phyloP scores from a whole-genome alignment of 2,797 vertebrate species.

The Spheniscus humboldti region DNA sequence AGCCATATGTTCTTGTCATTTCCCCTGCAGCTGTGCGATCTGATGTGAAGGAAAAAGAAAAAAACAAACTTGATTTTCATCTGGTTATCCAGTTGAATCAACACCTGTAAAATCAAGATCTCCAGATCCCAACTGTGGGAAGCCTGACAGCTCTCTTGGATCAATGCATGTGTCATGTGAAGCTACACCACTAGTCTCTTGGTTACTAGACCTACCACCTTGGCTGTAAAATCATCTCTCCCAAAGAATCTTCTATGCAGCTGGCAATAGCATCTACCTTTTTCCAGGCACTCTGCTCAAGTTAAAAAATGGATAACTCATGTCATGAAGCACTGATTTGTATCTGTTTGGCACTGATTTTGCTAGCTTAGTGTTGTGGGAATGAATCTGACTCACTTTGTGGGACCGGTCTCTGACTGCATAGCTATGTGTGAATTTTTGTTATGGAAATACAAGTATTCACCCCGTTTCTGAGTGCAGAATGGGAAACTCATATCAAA shows the following conservation, averaged over 20 bases:
- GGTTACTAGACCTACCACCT: neutral
- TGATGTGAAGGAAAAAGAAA: neutral
- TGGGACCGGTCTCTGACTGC: neutral
- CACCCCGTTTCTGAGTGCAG: neutral
- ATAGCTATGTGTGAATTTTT: neutral
- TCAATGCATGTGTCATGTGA: neutral
- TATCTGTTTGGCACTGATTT: neutral
- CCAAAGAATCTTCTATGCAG: neutral
- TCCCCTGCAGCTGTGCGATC: neutral
- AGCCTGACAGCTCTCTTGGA: neutral
- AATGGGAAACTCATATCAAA: fast-evolving
- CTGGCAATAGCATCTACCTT: neutral
- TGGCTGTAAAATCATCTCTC: neutral
- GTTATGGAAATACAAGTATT: neutral
- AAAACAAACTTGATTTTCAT: neutral
- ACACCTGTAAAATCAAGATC: neutral
- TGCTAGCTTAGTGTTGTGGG: neutral
- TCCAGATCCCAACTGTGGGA: neutral
- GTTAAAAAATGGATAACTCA: fast-evolving
- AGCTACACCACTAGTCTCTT: neutral
- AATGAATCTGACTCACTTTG: neutral
- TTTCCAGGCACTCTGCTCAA: neutral
- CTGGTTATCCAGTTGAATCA: neutral
- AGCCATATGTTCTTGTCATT: neutral
- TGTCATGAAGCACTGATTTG: neutral